These are phyloP conservation scores for Sorex maritimensis DNA, from an alignment of 2,797 vertebrate species.

Conservation along the genomic window DNA sequence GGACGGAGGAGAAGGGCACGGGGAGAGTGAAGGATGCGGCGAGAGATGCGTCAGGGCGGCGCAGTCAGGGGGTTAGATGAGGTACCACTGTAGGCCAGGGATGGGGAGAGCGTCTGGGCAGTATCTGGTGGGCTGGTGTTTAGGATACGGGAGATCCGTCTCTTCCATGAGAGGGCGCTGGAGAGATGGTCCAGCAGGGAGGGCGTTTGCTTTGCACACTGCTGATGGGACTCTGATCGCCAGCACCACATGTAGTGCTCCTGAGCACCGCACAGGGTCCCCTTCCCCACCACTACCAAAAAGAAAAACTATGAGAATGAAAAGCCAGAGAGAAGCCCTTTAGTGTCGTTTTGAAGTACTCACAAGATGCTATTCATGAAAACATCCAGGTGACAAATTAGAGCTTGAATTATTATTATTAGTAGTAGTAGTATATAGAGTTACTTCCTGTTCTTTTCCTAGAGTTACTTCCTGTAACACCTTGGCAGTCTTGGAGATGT, in stretches of 20 bases:
- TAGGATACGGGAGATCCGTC: neutral
- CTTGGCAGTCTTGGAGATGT: neutral
- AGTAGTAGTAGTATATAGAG: no score
- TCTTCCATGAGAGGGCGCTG: neutral
- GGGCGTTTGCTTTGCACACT: no score
- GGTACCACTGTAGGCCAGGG: no score
- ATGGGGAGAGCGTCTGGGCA: no score
- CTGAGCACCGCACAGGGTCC: no score
- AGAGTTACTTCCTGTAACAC: neutral
- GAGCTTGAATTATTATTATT: neutral
- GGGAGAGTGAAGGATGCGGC: neutral
- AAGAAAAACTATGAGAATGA: no score
- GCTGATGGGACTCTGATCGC: no score
- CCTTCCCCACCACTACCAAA: no score
- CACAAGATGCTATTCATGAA: neutral
- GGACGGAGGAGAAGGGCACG: neutral
- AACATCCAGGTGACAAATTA: neutral
- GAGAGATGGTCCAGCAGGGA: no score
- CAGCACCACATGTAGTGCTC: no score
- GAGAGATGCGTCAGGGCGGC: neutral
- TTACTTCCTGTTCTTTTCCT: constrained; percentile 11
- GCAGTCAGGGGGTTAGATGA: no score
- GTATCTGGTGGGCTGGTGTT: neutral
- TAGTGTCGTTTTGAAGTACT: neutral
- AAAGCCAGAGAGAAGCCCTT: neutral